Evolutionary conservation across 2,888 invertebrate genomes (phyloP).

Genomic region (Marasmarcha lunaedactyla): DNA sequence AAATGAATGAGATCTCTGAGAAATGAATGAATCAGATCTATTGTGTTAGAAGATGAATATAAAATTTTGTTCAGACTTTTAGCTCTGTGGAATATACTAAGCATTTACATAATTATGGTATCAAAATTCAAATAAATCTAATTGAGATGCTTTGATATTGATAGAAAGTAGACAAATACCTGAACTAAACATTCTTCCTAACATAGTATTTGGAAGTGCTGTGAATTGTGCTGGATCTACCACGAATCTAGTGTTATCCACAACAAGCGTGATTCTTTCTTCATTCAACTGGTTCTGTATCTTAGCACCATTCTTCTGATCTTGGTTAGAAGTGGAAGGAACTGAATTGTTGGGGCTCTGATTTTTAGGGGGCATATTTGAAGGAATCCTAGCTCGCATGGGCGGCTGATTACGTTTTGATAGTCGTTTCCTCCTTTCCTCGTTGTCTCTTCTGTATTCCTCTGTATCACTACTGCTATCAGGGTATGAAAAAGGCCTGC

Average conservation of each 20-base stretch:
- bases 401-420: slow-evolving; percentile 50
- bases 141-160: too few species aligned
- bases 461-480: slow-evolving; percentile 90
- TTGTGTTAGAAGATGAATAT: too few species aligned
- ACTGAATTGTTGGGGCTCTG: slow-evolving; percentile 33
- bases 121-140: too few species aligned
- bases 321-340: slow-evolving; percentile 47
- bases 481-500: slow-evolving; percentile 56
- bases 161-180: too few species aligned
- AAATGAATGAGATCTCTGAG: too few species aligned
- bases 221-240: slow-evolving; percentile 93
- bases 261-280: slow-evolving; percentile 91
- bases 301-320: slow-evolving; percentile 40
- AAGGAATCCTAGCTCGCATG: slow-evolving; percentile 31
- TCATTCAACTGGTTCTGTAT: slow-evolving; percentile 57
- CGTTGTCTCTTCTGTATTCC: slow-evolving; percentile 76
- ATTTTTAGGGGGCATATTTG: slow-evolving; percentile 49
- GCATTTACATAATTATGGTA: too few species aligned
- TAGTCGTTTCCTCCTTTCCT: slow-evolving; percentile 75
- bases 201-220: slow-evolving; percentile 97
- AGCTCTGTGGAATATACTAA: too few species aligned
- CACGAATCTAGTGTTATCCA: slow-evolving; percentile 91
- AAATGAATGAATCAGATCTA: too few species aligned
- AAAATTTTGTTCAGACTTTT: too few species aligned
- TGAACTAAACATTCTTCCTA: slow-evolving; percentile 98